Conservation (phyloP, 2,888 invertebrate species). For the Sialis fuliginosa region DNA sequence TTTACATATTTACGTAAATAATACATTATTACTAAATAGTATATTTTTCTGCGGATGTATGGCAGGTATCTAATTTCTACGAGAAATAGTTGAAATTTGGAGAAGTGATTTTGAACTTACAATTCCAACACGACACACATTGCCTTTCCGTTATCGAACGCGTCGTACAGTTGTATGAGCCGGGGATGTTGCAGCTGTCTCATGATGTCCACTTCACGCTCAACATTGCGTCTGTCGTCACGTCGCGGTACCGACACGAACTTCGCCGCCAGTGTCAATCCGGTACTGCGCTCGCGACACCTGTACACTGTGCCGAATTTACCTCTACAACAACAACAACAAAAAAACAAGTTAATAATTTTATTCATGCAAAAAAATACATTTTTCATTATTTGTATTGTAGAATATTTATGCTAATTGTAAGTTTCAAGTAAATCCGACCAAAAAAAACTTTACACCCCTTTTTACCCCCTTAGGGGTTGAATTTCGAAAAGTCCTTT, state of each 20-base stretch:
- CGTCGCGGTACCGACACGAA: conserved; percentile 71
- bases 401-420: not conserved
- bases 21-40: too few relatives aligned
- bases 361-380: not conserved
- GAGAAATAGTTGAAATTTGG: too few relatives aligned
- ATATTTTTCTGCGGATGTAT: too few relatives aligned
- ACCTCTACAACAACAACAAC: conserved; percentile 44
- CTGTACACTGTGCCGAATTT: conserved; percentile 95
- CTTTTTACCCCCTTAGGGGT: too few relatives aligned
- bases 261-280: conserved; percentile 78
- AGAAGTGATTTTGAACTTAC: conserved; percentile 56
- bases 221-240: conserved; percentile 80
- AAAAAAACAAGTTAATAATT: too few relatives aligned
- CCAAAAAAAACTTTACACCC: too few relatives aligned
- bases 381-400: not conserved
- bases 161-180: conserved; percentile 93
- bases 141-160: conserved; percentile 82
- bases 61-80: too few relatives aligned
- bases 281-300: conserved; percentile 69
- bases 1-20: too few relatives aligned
- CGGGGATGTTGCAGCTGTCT: conserved; percentile 82
- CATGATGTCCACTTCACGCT: conserved; percentile 96
- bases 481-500: too few relatives aligned
- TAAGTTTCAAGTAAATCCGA: not conserved
- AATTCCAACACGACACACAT: conserved; percentile 96